Base-by-base conservation (phyloP, 2,113 vertebrate species). In the Neoarius graeffei region DNA sequence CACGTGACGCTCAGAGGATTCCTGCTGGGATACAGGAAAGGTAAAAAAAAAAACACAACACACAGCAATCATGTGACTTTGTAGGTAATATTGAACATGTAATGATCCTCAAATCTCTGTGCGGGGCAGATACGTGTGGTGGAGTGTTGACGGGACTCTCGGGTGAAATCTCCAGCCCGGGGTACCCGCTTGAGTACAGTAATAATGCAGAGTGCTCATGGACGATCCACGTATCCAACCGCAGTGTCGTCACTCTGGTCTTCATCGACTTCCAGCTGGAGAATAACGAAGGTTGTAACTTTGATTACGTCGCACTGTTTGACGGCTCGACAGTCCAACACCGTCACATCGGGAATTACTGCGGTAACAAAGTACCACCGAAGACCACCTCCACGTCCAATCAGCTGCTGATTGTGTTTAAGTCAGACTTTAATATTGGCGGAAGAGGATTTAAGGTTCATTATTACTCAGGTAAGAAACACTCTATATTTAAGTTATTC, bases 351-450 rank as follows among this genome's bases (percentile, higher is more conserved):
- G 96, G 95, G 7, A 96, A 94, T 89, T 98, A 96, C 95, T 99
- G 98, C 0, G 98, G 98, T 14, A 93, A 92, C 7, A 7, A 94
- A 59, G 93, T 83, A 83, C 98, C 98, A 0, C 96, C 97, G 2
- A 94, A 94, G 84, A 94, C 92, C 0, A 9, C 97, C 89, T 98
- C 98, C 14, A 95, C 95, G 7, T 91, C 95, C 89, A 96, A 92
- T 0, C 96, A 97, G 89, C 95, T 99, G 59, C 95, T 98, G n/a
- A 87, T 98, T 27, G 87, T 98, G 88, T 99, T 99, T 94, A 99
- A 97, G 91, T 99, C 98, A 0, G 98, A 99, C 92, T 99, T 98
- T 89, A 99, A 99, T 94, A 99, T 99, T 0, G 98, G 97, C 10
- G 97, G 97, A 89, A 95, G 96, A 64, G 98, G 98, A 64, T 99